Base-by-base conservation (phyloP, 2,113 vertebrate species). In the Larimichthys crocea region DNA sequence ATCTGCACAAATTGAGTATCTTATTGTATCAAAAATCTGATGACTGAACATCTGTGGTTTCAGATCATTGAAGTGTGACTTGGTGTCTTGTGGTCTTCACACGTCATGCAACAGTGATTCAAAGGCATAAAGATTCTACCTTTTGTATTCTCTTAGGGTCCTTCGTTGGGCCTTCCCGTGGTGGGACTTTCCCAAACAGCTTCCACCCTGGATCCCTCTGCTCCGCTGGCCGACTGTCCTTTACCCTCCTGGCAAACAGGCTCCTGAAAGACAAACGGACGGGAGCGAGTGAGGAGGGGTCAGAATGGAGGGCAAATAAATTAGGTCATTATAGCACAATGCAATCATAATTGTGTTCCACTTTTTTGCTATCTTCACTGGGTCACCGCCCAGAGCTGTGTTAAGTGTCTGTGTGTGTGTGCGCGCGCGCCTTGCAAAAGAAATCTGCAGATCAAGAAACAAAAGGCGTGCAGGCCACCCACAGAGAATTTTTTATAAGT, bases 161-260 rank as follows among this genome's bases (percentile, higher is more conserved):
- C 91, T 93, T 97, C 62, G 91, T 77, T 35, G 93, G 92, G 70
- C 85, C 94, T 79, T 98, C 96, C 73, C 94, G 91, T 3, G 87
- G 93, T 12, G 96, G 94, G 22, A 94, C 93, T 93, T 95, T 98
- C 63, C 97, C 97, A 93, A 99, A 99, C 52, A 99, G 94, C 84
- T 96, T 99, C 97, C 97, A 98, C 44, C 96, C 96, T 50, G 94
- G 92, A 87, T 97, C 96, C 83, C 79, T 94, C 66, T 94, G 96
- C 73, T 95, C 96, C 81, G 92, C 93, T 53, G 93, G 87, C 88
- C 88, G 93, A 84, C 92, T 83, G 86, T 94, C 97, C 92, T 95
- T 97, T 67, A 86, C 90, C 88, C 94, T 97, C 91, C 95, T 96
- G 90, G 96, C 91, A 95, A 98, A 98, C 87, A 98, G 94, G 92